Evolutionary conservation across 2,113 vertebrate genomes (phyloP).

Genomic region (Poecile atricapillus): DNA sequence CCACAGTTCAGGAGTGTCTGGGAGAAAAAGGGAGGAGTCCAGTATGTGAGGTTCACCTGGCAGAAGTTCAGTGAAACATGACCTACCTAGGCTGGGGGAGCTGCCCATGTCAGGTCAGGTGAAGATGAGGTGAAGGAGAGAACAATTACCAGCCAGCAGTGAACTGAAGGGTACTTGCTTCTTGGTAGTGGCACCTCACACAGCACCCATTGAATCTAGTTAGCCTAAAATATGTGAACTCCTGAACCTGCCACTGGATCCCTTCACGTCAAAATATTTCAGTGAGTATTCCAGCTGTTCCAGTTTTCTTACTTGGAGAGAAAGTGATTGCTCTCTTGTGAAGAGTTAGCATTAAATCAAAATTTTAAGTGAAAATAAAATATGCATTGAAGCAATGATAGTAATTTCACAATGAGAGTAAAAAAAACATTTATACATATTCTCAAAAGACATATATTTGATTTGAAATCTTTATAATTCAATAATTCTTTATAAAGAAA

Average conservation of each 20-base stretch:
- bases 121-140: background rate
- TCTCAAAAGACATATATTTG: background rate
- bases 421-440: background rate
- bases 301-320: background rate
- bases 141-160: background rate
- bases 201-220: background rate
- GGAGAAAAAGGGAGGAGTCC: background rate
- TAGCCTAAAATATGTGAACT: accelerated
- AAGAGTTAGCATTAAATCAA: background rate
- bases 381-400: background rate
- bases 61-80: background rate
- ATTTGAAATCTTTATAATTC: background rate
- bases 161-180: background rate
- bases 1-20: background rate
- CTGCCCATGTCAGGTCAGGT: background rate
- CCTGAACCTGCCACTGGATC: background rate
- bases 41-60: background rate
- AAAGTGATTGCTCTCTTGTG: background rate
- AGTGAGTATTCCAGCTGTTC: background rate
- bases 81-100: background rate
- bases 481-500: background rate
- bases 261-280: background rate
- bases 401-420: background rate
- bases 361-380: background rate
- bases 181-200: background rate